Conservation (phyloP, 2,888 invertebrate genomes). For the Drosophila rubida region DNA sequence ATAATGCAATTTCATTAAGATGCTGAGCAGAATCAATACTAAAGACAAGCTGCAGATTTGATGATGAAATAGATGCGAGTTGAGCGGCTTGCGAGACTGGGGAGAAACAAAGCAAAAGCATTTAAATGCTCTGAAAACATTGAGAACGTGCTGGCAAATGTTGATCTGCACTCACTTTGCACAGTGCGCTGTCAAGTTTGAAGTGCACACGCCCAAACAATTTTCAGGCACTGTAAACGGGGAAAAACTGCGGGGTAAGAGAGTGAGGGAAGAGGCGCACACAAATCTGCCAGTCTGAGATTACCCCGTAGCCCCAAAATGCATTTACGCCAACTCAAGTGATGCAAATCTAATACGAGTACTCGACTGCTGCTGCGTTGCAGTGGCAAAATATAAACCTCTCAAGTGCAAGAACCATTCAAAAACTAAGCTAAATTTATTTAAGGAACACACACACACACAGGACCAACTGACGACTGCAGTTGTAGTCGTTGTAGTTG, state of each 20-base stretch:
- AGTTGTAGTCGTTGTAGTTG: slow-evolving; percentile 22
- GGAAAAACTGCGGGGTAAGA: slow-evolving; percentile 22
- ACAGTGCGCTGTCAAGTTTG: slow-evolving; percentile 49
- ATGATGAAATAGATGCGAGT: too few relatives aligned
- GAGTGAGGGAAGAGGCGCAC: slow-evolving; percentile 9
- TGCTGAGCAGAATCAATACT: too few relatives aligned
- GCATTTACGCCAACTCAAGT: slow-evolving; percentile 79
- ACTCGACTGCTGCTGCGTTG: slow-evolving; percentile 40
- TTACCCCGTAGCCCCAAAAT: slow-evolving; percentile 73
- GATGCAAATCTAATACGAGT: slow-evolving; percentile 76
- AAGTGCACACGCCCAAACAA: slow-evolving; percentile 70
- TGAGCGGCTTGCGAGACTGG: too few relatives aligned
- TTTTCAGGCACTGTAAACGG: slow-evolving; percentile 50
- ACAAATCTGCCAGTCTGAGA: slow-evolving; percentile 74
- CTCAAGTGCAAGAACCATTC: slow-evolving; percentile 79
- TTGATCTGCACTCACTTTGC: slow-evolving; percentile 28
- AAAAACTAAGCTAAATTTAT: slow-evolving; percentile 79
- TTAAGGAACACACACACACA: slow-evolving; percentile 67
- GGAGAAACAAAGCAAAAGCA: slow-evolving; percentile 17
- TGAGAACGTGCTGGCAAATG: slow-evolving; percentile 39
- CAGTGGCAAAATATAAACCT: slow-evolving; percentile 73
- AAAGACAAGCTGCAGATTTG: too few relatives aligned
- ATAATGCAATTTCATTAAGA: too few relatives aligned
- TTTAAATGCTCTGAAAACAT: slow-evolving; percentile 25
- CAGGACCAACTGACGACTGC: slow-evolving; percentile 27